A percentile compares a stretch with the other conserved stretches of the same genome.
Evolutionary conservation across 2,797 vertebrate species (phyloP).

Genomic region (Enteromius fasciolatus): DNA sequence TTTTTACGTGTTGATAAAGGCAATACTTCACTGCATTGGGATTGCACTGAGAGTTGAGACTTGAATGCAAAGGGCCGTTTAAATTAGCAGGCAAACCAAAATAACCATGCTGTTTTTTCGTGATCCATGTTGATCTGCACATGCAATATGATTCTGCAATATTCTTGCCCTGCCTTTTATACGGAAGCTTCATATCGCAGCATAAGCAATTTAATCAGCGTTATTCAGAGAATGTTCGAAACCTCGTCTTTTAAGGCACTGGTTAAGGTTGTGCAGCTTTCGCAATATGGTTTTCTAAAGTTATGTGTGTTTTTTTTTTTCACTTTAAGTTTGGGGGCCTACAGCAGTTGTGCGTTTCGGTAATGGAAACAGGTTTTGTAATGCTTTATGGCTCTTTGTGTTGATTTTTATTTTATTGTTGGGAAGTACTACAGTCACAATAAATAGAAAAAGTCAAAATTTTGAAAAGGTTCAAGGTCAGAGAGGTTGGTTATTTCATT

Average conservation of each 20-base stretch:
- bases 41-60: constrained; percentile 53
- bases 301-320: background rate
- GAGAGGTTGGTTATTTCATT: background rate
- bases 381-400: background rate
- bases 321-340: background rate
- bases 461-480: background rate
- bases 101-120: constrained; percentile 64
- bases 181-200: constrained; percentile 14
- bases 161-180: constrained; percentile 75
- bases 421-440: background rate
- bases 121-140: constrained; percentile 77
- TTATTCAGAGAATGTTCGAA: constrained; percentile 34
- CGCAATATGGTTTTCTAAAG: background rate
- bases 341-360: background rate
- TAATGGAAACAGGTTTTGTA: constrained; percentile 9
- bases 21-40: constrained; percentile 54
- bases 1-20: constrained; percentile 65
- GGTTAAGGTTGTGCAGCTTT: constrained; percentile 9
- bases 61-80: constrained; percentile 38
- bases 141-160: constrained; percentile 85
- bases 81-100: constrained; percentile 51
- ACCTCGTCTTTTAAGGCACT: constrained; percentile 2
- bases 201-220: constrained; percentile 27
- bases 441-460: background rate
- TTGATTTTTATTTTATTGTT: background rate